Conservation (phyloP, 2,888 invertebrate species). For the Hydriomena furcata region DNA sequence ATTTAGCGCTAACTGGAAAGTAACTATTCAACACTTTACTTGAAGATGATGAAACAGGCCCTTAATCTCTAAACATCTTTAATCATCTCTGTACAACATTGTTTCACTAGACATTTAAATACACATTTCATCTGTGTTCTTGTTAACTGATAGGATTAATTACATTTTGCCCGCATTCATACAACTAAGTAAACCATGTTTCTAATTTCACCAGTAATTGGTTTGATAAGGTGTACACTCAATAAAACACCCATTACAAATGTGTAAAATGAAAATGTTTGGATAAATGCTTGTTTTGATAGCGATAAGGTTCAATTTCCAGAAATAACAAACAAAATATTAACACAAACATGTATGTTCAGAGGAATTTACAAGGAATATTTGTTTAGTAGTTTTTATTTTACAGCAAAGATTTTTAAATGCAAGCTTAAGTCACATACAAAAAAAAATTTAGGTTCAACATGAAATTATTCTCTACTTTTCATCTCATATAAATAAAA, state of each 20-base stretch:
- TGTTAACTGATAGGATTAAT: constrained; percentile 1
- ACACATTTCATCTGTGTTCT: not conserved
- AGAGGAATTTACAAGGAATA: too few relatives aligned
- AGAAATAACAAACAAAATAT: not conserved
- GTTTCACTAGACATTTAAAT: not conserved
- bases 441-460: too few relatives aligned
- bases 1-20: too few relatives aligned
- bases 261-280: not conserved
- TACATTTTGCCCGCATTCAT: constrained; percentile 1
- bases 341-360: not conserved
- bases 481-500: too few relatives aligned
- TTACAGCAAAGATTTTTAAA: too few relatives aligned
- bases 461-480: too few relatives aligned
- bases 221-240: constrained; percentile 11
- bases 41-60: too few relatives aligned
- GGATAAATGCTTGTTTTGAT: not conserved
- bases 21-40: too few relatives aligned
- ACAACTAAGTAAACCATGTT: constrained; percentile 4
- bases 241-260: not conserved
- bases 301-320: not conserved
- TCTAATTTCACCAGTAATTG: constrained; percentile 13
- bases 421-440: too few relatives aligned
- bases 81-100: too few relatives aligned
- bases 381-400: too few relatives aligned
- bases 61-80: too few relatives aligned